These are phyloP conservation scores for Sphyrna mokarran DNA, from an alignment of 2,113 vertebrate species.

Conservation along the genomic window DNA sequence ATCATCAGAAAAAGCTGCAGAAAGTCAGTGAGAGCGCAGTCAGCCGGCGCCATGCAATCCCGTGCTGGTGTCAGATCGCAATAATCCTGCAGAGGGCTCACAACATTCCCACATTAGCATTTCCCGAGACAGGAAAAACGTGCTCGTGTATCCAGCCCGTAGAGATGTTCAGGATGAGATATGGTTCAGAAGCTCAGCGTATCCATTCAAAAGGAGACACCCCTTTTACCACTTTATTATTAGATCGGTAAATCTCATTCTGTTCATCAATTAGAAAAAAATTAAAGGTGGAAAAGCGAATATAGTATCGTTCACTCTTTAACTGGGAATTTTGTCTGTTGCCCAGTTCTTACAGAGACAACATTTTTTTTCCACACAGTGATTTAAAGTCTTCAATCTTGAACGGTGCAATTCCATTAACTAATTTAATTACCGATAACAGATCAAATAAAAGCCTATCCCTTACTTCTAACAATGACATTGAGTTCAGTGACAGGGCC, in stretches of 20 bases:
- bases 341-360: neutral
- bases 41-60: conserved; percentile 25
- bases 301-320: neutral
- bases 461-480: neutral
- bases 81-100: conserved; percentile 36
- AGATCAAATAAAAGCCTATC: neutral
- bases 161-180: neutral
- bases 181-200: neutral
- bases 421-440: neutral
- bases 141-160: neutral
- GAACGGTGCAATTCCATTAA: neutral
- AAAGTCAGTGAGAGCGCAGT: conserved; percentile 11
- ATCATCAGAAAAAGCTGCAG: neutral
- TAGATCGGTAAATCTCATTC: neutral
- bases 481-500: neutral
- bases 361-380: neutral
- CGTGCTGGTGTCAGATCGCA: conserved; percentile 34
- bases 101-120: conserved; percentile 36
- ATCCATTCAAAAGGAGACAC: neutral
- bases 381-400: neutral
- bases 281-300: neutral
- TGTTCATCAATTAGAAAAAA: neutral
- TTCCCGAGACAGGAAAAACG: conserved; percentile 27
- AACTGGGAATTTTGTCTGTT: neutral
- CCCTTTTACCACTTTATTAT: neutral